Evolutionary conservation across 1,140 invertebrate genomes (phyloP), one percentile per base, ranked within the genome.

Genomic region (Zaprionus tsacasi): DNA sequence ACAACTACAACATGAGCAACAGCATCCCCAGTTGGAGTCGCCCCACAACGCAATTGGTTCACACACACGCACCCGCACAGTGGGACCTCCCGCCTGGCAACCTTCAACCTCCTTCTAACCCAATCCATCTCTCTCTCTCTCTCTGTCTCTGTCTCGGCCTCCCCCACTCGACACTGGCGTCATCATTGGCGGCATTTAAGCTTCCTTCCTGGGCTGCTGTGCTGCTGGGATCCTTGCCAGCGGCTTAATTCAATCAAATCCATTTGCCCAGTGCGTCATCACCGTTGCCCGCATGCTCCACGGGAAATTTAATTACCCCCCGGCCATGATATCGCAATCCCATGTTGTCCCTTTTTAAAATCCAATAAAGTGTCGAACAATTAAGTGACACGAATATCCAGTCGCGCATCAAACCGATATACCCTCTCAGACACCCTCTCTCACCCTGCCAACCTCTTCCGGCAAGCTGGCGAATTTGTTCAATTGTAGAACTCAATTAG

Each of bases 351-450:
- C 72, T 87, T 88, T 87, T 87, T 87, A 89, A 87, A 87, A 87
- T 87, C 83, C 83, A 89, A 87, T 87, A 87, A 87, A 87, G 83
- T 87, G 83, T 88, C 83, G 48, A 63, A 87, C 83, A 87, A 87
- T 87, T 87, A 88, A 87, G 74, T 75, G 85, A 87, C 80, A 87
- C 75, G 80, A 80, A 83, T 89, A 78, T 83, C 83, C 83, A 81
- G 83, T 74, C 35, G 83, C 15, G 85, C 54, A 67, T 38, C 59
- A 25, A 40, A 38, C 66, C 59, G 11, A 17, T 48, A 17, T 48
- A 10, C 11, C 17, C 17, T 4, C 17, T 11, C 15, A 12, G 4
- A 6, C 10, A 4, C 17, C 45, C 8, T 1, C 8, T 4, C 21
- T 21, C 21, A 21, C 21, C 21, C 21, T 21, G 2, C 21, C 21